Evolutionary conservation across 2,113 vertebrate genomes (phyloP).

Genomic region (Galemys pyrenaicus): DNA sequence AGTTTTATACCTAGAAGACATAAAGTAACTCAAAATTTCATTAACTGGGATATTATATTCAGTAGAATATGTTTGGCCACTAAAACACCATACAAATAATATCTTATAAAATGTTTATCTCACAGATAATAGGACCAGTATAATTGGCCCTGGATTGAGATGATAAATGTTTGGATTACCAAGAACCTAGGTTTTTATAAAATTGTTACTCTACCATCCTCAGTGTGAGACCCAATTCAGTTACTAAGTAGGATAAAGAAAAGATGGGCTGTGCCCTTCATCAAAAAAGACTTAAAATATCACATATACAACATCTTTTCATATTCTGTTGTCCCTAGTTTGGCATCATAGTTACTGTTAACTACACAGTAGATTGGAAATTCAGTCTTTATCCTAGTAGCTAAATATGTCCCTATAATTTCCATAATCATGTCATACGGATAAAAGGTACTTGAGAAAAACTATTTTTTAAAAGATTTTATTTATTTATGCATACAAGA

Average conservation of each 20-base stretch:
- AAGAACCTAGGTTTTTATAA: background rate
- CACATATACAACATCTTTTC: background rate
- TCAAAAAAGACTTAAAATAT: background rate
- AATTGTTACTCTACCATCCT: background rate
- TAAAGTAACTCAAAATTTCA: constrained; percentile 1
- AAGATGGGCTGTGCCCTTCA: background rate
- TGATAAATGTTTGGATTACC: background rate
- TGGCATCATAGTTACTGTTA: background rate
- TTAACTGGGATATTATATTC: background rate
- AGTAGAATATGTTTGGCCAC: background rate
- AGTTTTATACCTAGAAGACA: background rate
- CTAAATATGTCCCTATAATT: background rate
- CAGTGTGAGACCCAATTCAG: background rate
- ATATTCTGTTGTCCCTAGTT: background rate
- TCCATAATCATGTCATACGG: background rate
- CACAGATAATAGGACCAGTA: background rate
- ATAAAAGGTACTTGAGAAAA: background rate
- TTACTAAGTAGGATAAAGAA: background rate
- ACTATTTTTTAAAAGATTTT: no score
- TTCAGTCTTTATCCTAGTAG: background rate
- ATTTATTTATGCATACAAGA: no score
- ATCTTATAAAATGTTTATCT: background rate
- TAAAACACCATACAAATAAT: background rate
- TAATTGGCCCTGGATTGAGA: background rate
- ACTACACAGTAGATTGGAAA: background rate